These are phyloP conservation scores for Cerastis rubricosa DNA, from an alignment of 2,888 invertebrate genomes.

Conservation along the genomic window DNA sequence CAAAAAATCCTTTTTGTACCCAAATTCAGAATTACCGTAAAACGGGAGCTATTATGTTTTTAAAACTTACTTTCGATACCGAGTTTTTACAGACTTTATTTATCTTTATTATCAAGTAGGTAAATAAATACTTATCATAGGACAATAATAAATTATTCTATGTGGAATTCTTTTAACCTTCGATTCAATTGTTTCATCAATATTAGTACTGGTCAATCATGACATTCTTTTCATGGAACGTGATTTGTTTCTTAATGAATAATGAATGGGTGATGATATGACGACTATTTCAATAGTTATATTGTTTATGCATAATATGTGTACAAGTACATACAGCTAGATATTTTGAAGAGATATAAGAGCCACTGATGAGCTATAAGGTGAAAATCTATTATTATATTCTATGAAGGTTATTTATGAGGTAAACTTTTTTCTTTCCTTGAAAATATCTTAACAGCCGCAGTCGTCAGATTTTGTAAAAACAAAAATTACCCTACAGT, in stretches of 20 bases:
- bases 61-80: no score
- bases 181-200: slow-evolving; percentile 29
- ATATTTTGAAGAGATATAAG: not conserved
- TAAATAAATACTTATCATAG: not conserved
- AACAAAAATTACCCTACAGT: not conserved
- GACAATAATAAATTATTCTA: not conserved
- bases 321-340: not conserved
- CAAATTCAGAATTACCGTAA: not conserved
- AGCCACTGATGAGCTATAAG: not conserved
- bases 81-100: not conserved
- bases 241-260: slow-evolving; percentile 35
- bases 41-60: no score
- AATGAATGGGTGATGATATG: slow-evolving; percentile 9
- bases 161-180: slow-evolving; percentile 22
- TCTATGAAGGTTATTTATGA: not conserved
- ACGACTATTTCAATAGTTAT: not conserved
- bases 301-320: not conserved
- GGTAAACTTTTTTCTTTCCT: not conserved
- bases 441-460: not conserved
- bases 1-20: not conserved
- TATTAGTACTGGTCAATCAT: slow-evolving; percentile 25
- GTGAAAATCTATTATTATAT: no score
- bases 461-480: not conserved
- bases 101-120: not conserved
- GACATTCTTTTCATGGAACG: slow-evolving; percentile 45